phyloP scores from a whole-genome alignment of 2,888 invertebrate species.

The Parapristionchus giblindavisi region DNA sequence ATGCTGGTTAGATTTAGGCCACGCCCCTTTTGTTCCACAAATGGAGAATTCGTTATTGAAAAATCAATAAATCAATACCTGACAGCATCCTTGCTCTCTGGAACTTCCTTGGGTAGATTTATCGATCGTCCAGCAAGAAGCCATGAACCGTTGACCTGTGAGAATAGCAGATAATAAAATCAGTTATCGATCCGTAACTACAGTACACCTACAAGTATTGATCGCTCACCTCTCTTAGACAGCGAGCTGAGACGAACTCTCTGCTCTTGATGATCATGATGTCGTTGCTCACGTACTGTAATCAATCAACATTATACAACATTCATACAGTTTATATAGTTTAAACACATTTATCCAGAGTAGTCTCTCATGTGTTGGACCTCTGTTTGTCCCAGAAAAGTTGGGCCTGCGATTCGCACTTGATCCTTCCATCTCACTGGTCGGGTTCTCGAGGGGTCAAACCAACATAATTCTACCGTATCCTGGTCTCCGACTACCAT shows the following conservation, averaged over 20 bases:
- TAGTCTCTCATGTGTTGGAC: too few species aligned
- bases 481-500: neutral
- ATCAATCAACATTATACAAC: slow-evolving; percentile 8
- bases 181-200: neutral
- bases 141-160: slow-evolving; percentile 9
- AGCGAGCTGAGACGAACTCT: slow-evolving; percentile 13
- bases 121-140: slow-evolving; percentile 19
- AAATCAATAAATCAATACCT: neutral
- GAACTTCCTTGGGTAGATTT: slow-evolving; percentile 7
- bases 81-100: slow-evolving; percentile 17
- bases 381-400: too few species aligned
- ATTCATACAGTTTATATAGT: too few species aligned
- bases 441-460: neutral
- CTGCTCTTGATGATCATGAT: slow-evolving; percentile 32
- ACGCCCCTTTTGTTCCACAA: neutral
- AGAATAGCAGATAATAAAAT: neutral
- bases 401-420: neutral
- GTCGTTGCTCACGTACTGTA: slow-evolving; percentile 33
- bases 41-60: neutral
- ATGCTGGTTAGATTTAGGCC: neutral
- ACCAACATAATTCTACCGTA: neutral
- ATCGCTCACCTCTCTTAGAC: slow-evolving; percentile 6
- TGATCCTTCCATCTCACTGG: neutral
- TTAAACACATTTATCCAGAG: too few species aligned
- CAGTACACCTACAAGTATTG: neutral